phyloP scores from a whole-genome alignment of 2,888 invertebrate species.

The Corbicula japonica region DNA sequence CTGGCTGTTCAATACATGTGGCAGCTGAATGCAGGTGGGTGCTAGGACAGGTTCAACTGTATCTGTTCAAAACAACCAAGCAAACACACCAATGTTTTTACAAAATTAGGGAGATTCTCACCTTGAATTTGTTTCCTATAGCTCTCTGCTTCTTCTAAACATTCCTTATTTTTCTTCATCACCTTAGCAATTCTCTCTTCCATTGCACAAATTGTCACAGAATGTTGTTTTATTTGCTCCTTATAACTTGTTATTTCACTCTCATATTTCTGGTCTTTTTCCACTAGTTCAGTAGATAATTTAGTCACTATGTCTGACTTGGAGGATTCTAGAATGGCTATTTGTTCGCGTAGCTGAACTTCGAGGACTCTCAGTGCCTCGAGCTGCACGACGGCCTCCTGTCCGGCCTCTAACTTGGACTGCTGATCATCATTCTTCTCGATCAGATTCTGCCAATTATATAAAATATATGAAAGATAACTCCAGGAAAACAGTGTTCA shows the following conservation, averaged over 20 bases:
- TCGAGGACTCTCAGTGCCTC: conserved; percentile 77
- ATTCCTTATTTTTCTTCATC: conserved; percentile 84
- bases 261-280: conserved; percentile 70
- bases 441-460: conserved; percentile 77
- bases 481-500: too few relatives aligned
- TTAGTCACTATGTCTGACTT: conserved; percentile 67
- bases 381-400: conserved; percentile 74
- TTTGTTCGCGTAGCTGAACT: conserved; percentile 74
- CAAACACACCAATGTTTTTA: too few relatives aligned
- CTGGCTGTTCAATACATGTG: too few relatives aligned
- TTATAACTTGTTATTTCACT: conserved; percentile 79
- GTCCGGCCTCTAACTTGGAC: conserved; percentile 76
- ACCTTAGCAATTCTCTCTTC: conserved; percentile 84
- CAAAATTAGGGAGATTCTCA: conserved; percentile 52
- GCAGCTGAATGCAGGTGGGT: too few relatives aligned
- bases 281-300: conserved; percentile 69
- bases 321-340: conserved; percentile 69
- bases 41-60: too few relatives aligned
- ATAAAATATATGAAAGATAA: not conserved
- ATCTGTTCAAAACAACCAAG: too few relatives aligned
- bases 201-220: conserved; percentile 86
- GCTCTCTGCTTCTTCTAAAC: conserved; percentile 76
- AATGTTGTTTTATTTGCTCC: conserved; percentile 86
- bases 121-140: conserved; percentile 79
- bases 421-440: conserved; percentile 79